A percentile compares a stretch with the other conserved stretches of the same genome.
Evolutionary conservation across 2,113 vertebrate species (phyloP).

Genomic region (Bostrychus sinensis): DNA sequence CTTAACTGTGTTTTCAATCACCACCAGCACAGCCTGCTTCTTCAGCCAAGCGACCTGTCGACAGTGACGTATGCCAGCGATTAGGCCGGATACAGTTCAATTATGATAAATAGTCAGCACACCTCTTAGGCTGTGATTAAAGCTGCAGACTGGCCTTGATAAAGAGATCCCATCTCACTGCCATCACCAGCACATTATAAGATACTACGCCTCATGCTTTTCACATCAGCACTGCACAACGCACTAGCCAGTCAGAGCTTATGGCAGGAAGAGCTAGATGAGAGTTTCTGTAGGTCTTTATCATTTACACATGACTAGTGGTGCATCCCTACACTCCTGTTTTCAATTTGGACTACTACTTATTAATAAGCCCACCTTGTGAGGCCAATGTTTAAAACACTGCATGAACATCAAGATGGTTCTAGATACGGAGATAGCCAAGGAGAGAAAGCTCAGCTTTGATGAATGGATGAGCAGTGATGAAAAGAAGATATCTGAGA

Average conservation of each 20-base stretch:
- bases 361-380: slow-evolving; percentile 71
- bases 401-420: slow-evolving; percentile 41
- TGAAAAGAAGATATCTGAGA: slow-evolving; percentile 96
- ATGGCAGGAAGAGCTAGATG: slow-evolving; percentile 67
- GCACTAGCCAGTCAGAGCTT: slow-evolving; percentile 35
- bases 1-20: slow-evolving; percentile 76
- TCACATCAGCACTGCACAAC: slow-evolving; percentile 70
- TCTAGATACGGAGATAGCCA: slow-evolving; percentile 45
- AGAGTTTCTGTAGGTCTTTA: slow-evolving; percentile 83
- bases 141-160: slow-evolving; percentile 86
- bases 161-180: slow-evolving; percentile 92
- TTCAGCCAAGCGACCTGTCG: slow-evolving; percentile 55
- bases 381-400: slow-evolving; percentile 45
- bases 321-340: slow-evolving; percentile 75
- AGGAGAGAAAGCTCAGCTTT: slow-evolving; percentile 71
- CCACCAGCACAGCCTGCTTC: slow-evolving; percentile 57
- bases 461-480: slow-evolving; percentile 94
- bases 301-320: slow-evolving; percentile 86
- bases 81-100: slow-evolving; percentile 93
- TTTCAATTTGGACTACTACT: slow-evolving; percentile 78
- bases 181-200: slow-evolving; percentile 90
- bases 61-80: slow-evolving; percentile 94
- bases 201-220: slow-evolving; percentile 80
- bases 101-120: slow-evolving; percentile 91
- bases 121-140: slow-evolving; percentile 96